Base-by-base conservation (phyloP, 92 coral and sea anemone species). In the Isaurus tuberculatus region DNA sequence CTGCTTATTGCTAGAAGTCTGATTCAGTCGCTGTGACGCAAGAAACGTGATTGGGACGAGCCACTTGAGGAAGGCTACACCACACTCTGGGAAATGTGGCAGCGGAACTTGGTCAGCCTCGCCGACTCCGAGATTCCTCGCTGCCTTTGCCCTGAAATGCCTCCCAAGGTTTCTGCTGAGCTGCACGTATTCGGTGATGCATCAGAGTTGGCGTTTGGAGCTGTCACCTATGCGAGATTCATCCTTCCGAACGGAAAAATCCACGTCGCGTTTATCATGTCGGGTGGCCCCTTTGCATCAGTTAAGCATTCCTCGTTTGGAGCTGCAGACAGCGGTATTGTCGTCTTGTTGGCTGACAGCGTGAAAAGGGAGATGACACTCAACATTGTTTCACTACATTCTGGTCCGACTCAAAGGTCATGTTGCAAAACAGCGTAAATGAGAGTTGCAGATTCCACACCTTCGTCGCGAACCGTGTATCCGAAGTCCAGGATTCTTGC, bases 271-370 rank as follows among this genome's bases (percentile, higher is more conserved):
- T 88, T 92, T 53, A 82, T 85, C 42, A 78, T 90, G 58, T 44
- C 90, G 89, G 14, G 87, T 87, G 9, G 91, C 96, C n/a, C 93
- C 91, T 5, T 72, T 89, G 26, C 81, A 73, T 64, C 93, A 86
- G 75, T 53, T 89, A 70, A 92, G 95, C 68, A 89, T 85, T 25
- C 92, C 89, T 46, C 87, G 84, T 37, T 79, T 82, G 44, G 95
- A 91, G 88, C 91, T 90, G 57, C 95, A 92, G 84, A 89, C 88
- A 3, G 93, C 95, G 5, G 67, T 86, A 17, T 51, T 91, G 84
- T 85, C 89, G 22, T 87, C 84, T 7, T 69, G 14, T 55, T 92
- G 40, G 65, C 70, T 15, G 83, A 71, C 23, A 65, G 84, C 8
- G 75, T 91, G 42, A 91, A 86, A 79, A 73, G 49, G 36, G 92